Evolutionary conservation across 2,113 vertebrate genomes (phyloP).

Genomic region (Cichladusa arquata): DNA sequence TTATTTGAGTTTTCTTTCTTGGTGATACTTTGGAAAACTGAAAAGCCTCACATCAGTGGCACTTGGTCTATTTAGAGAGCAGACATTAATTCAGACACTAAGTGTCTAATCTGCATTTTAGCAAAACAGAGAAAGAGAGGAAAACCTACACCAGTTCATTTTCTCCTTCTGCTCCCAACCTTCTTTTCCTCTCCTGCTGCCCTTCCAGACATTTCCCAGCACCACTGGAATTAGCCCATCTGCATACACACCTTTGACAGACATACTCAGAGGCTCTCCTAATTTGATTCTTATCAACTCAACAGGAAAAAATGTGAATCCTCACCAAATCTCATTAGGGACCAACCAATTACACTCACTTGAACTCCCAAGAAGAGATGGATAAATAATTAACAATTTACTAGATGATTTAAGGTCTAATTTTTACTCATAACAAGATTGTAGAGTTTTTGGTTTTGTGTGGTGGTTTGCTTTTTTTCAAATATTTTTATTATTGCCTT

Average conservation of each 20-base stretch:
- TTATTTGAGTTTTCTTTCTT: neutral
- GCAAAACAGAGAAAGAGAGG: neutral
- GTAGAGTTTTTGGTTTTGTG: neutral
- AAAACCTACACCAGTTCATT: neutral
- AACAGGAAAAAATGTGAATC: constrained; percentile 3
- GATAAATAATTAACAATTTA: constrained; percentile 28
- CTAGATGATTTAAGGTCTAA: neutral
- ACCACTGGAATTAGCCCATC: neutral
- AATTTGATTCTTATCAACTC: neutral
- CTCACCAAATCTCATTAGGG: neutral
- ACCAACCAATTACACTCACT: neutral
- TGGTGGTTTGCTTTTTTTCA: neutral
- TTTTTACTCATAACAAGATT: neutral
- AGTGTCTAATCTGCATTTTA: constrained; percentile 44
- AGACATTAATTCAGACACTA: constrained; percentile 6
- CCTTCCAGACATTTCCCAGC: neutral
- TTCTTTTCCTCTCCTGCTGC: neutral
- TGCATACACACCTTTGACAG: neutral
- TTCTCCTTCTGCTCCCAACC: neutral
- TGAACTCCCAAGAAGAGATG: neutral
- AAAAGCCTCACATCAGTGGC: neutral
- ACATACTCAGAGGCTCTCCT: neutral
- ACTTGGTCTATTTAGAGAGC: neutral
- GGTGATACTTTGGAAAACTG: neutral
- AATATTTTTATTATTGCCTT: neutral